These are phyloP conservation scores for Oreochromis niloticus DNA, from an alignment of 2,113 vertebrate genomes.

Conservation along the genomic window DNA sequence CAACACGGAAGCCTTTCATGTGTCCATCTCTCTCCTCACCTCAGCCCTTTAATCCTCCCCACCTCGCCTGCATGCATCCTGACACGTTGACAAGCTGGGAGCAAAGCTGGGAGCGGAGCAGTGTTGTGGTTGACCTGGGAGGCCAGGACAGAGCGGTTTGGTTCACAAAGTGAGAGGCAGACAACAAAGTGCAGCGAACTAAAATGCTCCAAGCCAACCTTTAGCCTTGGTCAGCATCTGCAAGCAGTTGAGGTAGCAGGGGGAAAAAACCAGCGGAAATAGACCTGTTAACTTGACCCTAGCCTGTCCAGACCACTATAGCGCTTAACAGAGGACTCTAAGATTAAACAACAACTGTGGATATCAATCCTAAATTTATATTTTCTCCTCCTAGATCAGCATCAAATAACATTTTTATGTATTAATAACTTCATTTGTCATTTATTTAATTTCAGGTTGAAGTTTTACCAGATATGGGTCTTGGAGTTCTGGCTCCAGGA, in stretches of 20 bases:
- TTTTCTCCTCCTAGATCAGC: not conserved
- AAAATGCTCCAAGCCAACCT: constrained; percentile 32
- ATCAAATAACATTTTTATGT: not conserved
- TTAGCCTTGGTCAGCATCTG: constrained; percentile 44
- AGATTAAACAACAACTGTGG: not conserved
- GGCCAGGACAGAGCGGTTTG: constrained; percentile 39
- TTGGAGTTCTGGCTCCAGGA: not conserved
- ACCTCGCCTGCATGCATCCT: constrained; percentile 56
- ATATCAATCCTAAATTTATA: not conserved
- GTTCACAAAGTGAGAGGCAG: constrained; percentile 47
- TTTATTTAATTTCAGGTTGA: not conserved
- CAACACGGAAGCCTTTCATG: constrained; percentile 54
- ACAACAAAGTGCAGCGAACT: constrained; percentile 53
- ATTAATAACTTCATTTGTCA: not conserved
- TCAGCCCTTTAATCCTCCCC: constrained; percentile 19
- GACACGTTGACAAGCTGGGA: constrained; percentile 64
- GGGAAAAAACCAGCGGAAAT: not conserved
- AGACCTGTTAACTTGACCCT: not conserved
- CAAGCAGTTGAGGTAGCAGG: constrained; percentile 2
- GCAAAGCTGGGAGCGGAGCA: constrained; percentile 5
- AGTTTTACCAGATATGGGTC: not conserved
- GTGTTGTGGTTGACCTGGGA: constrained; percentile 58
- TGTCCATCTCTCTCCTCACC: constrained; percentile 18
- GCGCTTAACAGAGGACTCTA: not conserved
- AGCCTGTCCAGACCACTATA: not conserved